Evolutionary conservation across 2,888 invertebrate species (phyloP).

Genomic region (Abscondita cerata): DNA sequence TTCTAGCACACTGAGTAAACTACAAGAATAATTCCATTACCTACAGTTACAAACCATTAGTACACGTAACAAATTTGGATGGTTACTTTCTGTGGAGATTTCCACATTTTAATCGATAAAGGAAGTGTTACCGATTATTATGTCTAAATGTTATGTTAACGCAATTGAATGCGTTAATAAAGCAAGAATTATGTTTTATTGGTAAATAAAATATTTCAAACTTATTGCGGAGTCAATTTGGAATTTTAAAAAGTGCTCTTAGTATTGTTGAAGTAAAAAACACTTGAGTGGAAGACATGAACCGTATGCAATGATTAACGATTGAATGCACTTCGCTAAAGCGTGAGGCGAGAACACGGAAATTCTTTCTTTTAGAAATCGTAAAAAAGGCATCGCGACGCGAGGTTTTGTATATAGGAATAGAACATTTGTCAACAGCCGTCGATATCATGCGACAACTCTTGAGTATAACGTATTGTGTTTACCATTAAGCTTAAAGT

Average conservation of each 20-base stretch:
- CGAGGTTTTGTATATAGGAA: slow-evolving; percentile 53
- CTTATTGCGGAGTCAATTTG: slow-evolving; percentile 4
- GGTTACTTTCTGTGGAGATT: too few species aligned
- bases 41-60: too few species aligned
- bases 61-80: too few species aligned
- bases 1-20: too few species aligned
- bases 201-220: not conserved
- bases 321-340: slow-evolving; percentile 59
- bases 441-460: slow-evolving; percentile 50
- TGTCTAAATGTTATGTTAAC: too few species aligned
- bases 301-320: slow-evolving; percentile 59
- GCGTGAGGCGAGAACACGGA: slow-evolving; percentile 57
- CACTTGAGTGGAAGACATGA: slow-evolving; percentile 49
- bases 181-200: too few species aligned
- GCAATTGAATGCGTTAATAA: too few species aligned
- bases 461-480: slow-evolving; percentile 57
- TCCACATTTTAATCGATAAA: too few species aligned
- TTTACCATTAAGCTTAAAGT: slow-evolving; percentile 54
- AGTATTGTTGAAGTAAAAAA: slow-evolving; percentile 42
- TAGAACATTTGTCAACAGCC: slow-evolving; percentile 58
- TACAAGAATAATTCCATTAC: too few species aligned
- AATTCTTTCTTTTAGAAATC: slow-evolving; percentile 56
- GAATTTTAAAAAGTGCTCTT: slow-evolving; percentile 13
- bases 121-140: too few species aligned
- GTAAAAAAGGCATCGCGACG: slow-evolving; percentile 52